phyloP scores from a whole-genome alignment of 2,113 vertebrate genomes.

The Abramis brama region DNA sequence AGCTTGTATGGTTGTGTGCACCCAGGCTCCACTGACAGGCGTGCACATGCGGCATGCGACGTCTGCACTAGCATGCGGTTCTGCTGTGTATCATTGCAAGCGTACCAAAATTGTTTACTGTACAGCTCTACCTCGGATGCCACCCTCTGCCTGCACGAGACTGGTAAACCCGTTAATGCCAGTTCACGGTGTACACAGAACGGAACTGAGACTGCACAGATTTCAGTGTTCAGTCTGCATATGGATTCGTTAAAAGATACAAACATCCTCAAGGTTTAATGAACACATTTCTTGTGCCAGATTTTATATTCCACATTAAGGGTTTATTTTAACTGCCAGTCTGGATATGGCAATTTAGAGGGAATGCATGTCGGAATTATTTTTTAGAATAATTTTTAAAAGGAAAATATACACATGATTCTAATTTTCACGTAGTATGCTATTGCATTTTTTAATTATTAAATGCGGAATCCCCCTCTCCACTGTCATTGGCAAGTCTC shows the following conservation, averaged over 20 bases:
- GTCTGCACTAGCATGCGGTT: constrained; percentile 64
- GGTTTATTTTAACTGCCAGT: neutral
- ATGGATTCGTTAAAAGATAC: neutral
- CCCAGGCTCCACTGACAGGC: constrained; percentile 63
- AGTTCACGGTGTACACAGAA: neutral
- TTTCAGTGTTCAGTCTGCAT: neutral
- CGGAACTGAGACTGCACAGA: neutral
- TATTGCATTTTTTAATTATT: constrained; percentile 48
- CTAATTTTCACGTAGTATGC: neutral
- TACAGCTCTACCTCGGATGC: constrained; percentile 32
- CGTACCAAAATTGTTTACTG: constrained; percentile 57
- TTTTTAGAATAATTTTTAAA: no score
- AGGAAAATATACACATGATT: neutral
- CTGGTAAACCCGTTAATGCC: constrained; percentile 24
- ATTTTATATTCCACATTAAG: neutral
- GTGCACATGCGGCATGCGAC: constrained; percentile 67
- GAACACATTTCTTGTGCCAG: neutral
- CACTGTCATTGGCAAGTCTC: constrained; percentile 48
- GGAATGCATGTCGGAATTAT: neutral
- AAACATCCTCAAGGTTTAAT: neutral
- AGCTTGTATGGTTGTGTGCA: constrained; percentile 43
- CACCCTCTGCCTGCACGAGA: constrained; percentile 7
- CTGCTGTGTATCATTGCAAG: constrained; percentile 55
- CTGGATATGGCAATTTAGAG: neutral
- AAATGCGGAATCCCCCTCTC: constrained; percentile 57